Conservation (phyloP, 2,888 invertebrate species). For the Taphrorychus bicolor region DNA sequence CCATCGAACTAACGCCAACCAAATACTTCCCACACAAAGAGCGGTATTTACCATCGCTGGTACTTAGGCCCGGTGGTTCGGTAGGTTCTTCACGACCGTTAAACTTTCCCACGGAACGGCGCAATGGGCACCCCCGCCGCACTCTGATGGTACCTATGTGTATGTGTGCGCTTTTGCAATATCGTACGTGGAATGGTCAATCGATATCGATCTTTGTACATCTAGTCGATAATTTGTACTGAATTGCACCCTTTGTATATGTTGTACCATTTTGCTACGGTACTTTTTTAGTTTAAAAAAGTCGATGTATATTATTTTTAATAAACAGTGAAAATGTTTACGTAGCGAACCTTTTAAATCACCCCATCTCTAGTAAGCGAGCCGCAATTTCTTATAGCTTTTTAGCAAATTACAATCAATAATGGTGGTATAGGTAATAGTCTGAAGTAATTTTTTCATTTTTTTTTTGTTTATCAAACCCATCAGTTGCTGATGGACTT, state of each 20-base stretch:
- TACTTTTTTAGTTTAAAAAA: too few species aligned
- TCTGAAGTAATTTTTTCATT: neutral
- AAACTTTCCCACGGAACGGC: slow-evolving; percentile 37
- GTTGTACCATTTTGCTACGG: too few species aligned
- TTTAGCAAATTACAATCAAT: neutral
- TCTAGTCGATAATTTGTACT: too few species aligned
- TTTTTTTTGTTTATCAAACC: neutral
- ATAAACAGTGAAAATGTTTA: neutral
- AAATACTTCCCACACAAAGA: slow-evolving; percentile 11
- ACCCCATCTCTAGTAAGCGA: neutral
- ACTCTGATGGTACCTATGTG: slow-evolving; percentile 12
- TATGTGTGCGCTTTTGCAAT: neutral
- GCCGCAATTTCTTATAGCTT: neutral
- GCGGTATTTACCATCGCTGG: slow-evolving; percentile 32
- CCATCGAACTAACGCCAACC: neutral
- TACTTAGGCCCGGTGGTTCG: slow-evolving; percentile 29
- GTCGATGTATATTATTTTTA: too few species aligned
- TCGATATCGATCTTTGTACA: slow-evolving; percentile 6
- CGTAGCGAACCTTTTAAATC: neutral
- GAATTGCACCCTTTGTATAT: too few species aligned
- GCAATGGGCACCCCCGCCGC: slow-evolving; percentile 31
- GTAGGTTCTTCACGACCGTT: slow-evolving; percentile 36
- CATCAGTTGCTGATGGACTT: neutral
- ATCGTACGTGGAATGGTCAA: neutral
- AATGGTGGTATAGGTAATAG: neutral